phyloP scores from a whole-genome alignment of 1,140 invertebrate genomes.

The Samia ricini region DNA sequence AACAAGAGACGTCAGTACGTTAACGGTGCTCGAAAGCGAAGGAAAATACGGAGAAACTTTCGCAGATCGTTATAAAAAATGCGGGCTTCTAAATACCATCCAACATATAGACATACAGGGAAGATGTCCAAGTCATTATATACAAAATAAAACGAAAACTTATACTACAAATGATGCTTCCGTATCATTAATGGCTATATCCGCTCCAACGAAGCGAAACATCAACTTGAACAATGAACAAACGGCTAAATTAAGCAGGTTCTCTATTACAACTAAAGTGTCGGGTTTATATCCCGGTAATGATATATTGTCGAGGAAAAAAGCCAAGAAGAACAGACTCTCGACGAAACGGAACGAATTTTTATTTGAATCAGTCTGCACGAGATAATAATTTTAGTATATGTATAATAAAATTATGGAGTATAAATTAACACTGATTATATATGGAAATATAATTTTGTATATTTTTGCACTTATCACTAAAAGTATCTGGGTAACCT shows the following conservation, averaged over 20 bases:
- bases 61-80: conserved; percentile 36
- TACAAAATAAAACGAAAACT: conserved; percentile 19
- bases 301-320: conserved; percentile 12
- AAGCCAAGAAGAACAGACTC: background rate
- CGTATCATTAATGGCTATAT: conserved; percentile 26
- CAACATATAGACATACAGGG: conserved; percentile 55
- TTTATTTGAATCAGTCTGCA: background rate
- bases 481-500: too few relatives aligned
- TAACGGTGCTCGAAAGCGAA: background rate
- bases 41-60: background rate
- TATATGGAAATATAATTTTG: too few relatives aligned
- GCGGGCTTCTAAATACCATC: conserved; percentile 33
- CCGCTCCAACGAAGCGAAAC: conserved; percentile 19
- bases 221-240: background rate
- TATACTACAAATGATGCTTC: conserved; percentile 9
- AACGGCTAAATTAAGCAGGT: conserved; percentile 28
- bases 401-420: background rate
- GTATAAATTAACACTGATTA: too few relatives aligned
- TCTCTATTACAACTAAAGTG: conserved; percentile 40
- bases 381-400: conserved; percentile 4
- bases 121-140: conserved; percentile 26
- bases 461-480: too few relatives aligned
- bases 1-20: background rate
- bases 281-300: conserved; percentile 40
- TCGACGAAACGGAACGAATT: background rate